A percentile compares a stretch with the other conserved stretches of the same genome.
phyloP scores from a whole-genome alignment of 1,140 invertebrate species.

The Diabrotica undecimpunctata region DNA sequence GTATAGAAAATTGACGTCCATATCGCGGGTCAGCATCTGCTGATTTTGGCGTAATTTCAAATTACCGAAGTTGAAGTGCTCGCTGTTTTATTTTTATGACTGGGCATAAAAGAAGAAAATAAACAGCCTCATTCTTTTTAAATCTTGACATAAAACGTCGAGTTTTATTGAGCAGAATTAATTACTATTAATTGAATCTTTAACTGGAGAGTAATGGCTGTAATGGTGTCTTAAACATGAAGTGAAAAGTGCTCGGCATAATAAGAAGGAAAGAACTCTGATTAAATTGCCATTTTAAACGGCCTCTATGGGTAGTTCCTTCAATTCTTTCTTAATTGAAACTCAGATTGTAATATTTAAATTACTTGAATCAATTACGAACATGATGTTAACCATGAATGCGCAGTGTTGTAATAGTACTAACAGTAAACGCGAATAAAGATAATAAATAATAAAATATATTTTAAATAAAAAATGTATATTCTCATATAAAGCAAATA shows the following conservation, averaged over 20 bases:
- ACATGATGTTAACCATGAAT: too few species aligned
- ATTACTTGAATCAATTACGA: too few species aligned
- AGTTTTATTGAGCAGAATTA: constrained; percentile 1
- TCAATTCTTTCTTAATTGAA: too few species aligned
- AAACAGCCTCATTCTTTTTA: background rate
- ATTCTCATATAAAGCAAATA: too few species aligned
- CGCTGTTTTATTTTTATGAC: background rate
- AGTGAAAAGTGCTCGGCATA: background rate
- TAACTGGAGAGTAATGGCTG: background rate
- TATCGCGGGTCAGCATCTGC: background rate
- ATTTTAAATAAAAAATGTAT: too few species aligned
- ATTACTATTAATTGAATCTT: constrained; percentile 1
- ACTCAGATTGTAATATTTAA: too few species aligned
- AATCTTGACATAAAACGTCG: background rate
- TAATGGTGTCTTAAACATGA: background rate
- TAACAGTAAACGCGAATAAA: too few species aligned
- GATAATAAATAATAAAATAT: too few species aligned
- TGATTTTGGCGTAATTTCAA: background rate
- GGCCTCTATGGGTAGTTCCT: too few species aligned
- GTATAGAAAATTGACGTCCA: background rate
- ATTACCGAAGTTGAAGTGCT: background rate
- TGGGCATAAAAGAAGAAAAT: background rate
- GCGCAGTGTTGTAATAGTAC: too few species aligned
- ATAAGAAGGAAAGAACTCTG: too few species aligned
- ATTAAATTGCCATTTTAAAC: too few species aligned